Base-by-base conservation (phyloP, 2,113 vertebrate genomes). In the Polypterus senegalus region DNA sequence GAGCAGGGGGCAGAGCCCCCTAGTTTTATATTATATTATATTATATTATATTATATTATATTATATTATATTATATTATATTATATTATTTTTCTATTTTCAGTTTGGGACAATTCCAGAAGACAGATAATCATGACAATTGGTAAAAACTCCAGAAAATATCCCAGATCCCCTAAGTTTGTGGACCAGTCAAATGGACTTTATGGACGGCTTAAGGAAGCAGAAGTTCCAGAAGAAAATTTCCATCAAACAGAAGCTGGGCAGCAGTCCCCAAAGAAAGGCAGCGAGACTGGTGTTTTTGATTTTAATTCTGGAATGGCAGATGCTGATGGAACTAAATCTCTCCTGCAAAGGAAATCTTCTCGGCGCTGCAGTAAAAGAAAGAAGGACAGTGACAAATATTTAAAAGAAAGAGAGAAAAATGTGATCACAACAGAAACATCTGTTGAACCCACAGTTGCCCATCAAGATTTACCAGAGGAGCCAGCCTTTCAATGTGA, bases 111-210 rank as follows among this genome's bases (percentile, higher is more conserved):
- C 27, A 27, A 27, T 27, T 27, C 27, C 27, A 27, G 27, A 27
- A 27, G 27, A 27, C 27, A 48, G 10, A 66, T 9, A 51, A 73
- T 65, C 44, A 88, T 86, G 84, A 77, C 83, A 0, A 84, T 84
- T 3, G 81, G 86, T 56, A 86, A 70, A 68, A 83, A 69, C 64
- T 80, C 81, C 53, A 80, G 73, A 65, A 81, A 74, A 66, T 81
- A 79, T 68, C 58, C 73, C 63, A 67, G 75, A 52, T 68, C 79
- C 4, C 81, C 82, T 10, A 80, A 83, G 70, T 86, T 82, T 60
- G 68, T 88, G 52, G 86, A 86, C 69, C 76, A 74, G 60, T 66
- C 80, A 56, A 69, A 58, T 1, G 86, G 86, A 44, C 82, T 86
- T 66, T 88, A 88, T 5, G 72, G 80, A 7, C 84, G 81, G 57